These are phyloP conservation scores for Tyrannus savana DNA, from an alignment of 2,113 vertebrate species.

Conservation along the genomic window DNA sequence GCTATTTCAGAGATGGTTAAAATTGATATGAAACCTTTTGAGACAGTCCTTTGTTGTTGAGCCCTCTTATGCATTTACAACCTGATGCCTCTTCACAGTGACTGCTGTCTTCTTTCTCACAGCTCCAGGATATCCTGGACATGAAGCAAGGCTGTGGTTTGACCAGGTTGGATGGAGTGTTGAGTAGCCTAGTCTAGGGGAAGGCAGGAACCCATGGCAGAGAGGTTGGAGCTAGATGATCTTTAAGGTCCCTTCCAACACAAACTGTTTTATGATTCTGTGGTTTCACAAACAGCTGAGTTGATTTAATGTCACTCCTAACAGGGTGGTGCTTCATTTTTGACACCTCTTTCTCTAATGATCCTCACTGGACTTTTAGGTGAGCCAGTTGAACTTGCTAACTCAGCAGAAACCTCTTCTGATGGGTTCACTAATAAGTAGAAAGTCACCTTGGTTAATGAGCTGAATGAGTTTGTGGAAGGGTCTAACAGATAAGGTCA, in stretches of 20 bases:
- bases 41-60: neutral
- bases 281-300: neutral
- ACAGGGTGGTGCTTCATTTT: neutral
- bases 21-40: neutral
- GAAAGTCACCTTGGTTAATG: neutral
- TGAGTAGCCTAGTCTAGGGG: neutral
- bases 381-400: neutral
- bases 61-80: neutral
- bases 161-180: neutral
- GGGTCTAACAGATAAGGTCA: neutral
- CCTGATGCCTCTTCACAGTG: neutral
- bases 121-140: neutral
- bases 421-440: neutral
- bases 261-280: neutral
- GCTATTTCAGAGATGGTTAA: neutral
- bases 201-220: accelerated
- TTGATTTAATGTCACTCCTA: neutral
- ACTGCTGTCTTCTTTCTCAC: neutral
- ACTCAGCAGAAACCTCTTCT: neutral
- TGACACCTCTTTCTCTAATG: neutral
- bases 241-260: neutral
- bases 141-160: neutral
- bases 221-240: neutral
- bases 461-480: neutral
- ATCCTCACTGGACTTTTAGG: neutral